These are phyloP conservation scores for Acanthurus tractus DNA, from an alignment of 2,797 vertebrate genomes.

Conservation along the genomic window DNA sequence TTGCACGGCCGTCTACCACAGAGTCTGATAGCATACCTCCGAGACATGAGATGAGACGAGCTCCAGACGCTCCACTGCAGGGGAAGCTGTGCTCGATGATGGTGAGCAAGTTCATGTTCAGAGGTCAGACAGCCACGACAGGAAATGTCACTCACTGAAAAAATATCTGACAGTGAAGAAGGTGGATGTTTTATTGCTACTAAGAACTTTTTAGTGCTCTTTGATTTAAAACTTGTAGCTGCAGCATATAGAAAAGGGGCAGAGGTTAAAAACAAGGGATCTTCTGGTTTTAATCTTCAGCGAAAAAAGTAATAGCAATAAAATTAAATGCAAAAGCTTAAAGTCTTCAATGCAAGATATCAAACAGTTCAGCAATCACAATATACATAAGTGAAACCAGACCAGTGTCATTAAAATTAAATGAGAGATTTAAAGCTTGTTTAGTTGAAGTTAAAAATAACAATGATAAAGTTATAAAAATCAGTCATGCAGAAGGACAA, in stretches of 20 bases:
- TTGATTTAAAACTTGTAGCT: conserved; percentile 2
- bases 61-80: conserved; percentile 40
- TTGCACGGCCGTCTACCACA: conserved; percentile 64
- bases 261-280: background rate
- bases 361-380: conserved; percentile 10
- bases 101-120: conserved; percentile 45
- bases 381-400: conserved; percentile 7
- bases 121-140: conserved; percentile 43
- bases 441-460: background rate
- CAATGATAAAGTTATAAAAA: background rate
- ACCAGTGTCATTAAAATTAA: conserved; percentile 10
- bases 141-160: conserved; percentile 56
- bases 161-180: conserved; percentile 8
- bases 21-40: conserved; percentile 49
- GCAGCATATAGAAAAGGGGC: background rate
- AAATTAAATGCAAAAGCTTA: background rate
- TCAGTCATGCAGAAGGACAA: conserved; percentile 17
- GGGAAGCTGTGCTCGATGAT: conserved; percentile 14
- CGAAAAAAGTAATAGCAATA: background rate
- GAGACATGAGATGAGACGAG: conserved; percentile 57
- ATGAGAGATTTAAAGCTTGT: conserved; percentile 4
- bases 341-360: background rate
- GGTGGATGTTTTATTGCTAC: background rate
- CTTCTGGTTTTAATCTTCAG: background rate
- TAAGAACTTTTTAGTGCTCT: background rate